phyloP scores from a whole-genome alignment of 1,140 invertebrate species.

The Periplaneta americana region DNA sequence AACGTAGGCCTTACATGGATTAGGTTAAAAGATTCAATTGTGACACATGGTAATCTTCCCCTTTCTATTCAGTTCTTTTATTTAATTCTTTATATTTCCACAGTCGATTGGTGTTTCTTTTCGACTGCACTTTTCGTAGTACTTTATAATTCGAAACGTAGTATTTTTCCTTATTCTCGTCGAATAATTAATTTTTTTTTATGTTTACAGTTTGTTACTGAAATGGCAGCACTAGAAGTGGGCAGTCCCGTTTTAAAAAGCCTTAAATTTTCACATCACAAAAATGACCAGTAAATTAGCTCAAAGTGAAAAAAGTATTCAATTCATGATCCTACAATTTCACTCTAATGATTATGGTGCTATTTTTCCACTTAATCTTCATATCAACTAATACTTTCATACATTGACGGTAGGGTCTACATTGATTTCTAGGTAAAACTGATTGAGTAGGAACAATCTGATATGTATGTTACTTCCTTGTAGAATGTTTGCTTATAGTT shows the following conservation, averaged over 20 bases:
- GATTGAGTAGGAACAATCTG: conserved; percentile 8
- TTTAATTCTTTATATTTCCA: not conserved
- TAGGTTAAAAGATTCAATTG: not conserved
- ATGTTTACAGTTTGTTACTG: too few relatives aligned
- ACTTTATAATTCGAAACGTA: not conserved
- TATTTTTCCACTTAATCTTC: not conserved
- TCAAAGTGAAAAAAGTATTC: not conserved
- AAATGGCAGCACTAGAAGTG: not conserved
- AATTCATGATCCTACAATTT: not conserved
- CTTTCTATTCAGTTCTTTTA: too few relatives aligned
- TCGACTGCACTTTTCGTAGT: not conserved
- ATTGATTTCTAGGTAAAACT: not conserved
- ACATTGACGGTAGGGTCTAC: too few relatives aligned
- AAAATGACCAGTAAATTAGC: not conserved
- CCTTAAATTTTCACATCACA: not conserved
- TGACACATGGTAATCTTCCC: not conserved
- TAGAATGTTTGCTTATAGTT: too few relatives aligned
- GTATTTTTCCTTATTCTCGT: not conserved
- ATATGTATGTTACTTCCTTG: conserved; percentile 2
- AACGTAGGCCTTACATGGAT: not conserved
- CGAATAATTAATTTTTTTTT: not conserved
- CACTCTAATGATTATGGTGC: not conserved
- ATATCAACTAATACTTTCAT: not conserved
- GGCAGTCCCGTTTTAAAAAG: not conserved
- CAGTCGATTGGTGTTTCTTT: too few relatives aligned